phyloP scores from a whole-genome alignment of 2,888 invertebrate genomes.

The Dolomedes plantarius region DNA sequence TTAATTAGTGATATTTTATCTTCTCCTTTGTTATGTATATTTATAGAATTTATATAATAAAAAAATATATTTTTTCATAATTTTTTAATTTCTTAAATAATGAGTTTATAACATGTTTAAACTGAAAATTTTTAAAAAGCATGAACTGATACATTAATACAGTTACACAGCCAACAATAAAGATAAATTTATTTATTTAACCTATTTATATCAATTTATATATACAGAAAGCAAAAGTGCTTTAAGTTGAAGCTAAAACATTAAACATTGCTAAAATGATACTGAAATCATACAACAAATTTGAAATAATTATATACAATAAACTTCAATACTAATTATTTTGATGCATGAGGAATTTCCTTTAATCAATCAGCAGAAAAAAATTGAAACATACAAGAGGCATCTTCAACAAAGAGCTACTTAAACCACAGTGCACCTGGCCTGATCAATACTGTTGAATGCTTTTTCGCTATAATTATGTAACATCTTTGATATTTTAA shows the following conservation, averaged over 20 bases:
- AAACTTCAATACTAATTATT: neutral
- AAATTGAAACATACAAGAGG: neutral
- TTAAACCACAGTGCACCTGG: neutral
- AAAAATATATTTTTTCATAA: too few relatives aligned
- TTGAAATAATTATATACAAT: neutral
- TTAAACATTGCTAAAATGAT: neutral
- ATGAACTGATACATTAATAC: too few relatives aligned
- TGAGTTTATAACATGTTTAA: too few relatives aligned
- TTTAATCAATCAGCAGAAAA: neutral
- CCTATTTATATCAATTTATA: neutral
- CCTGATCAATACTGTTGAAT: too few relatives aligned
- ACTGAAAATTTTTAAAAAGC: too few relatives aligned
- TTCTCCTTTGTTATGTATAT: neutral
- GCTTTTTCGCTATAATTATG: too few relatives aligned
- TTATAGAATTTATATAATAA: neutral
- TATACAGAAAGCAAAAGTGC: neutral
- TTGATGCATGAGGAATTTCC: neutral
- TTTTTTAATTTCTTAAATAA: too few relatives aligned
- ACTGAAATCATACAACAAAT: neutral
- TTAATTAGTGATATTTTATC: neutral
- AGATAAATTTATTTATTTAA: constrained; percentile 10
- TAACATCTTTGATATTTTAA: too few relatives aligned
- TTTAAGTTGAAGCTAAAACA: neutral
- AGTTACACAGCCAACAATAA: neutral
- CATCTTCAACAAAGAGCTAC: neutral